These are phyloP conservation scores for Chroicocephalus ridibundus DNA, from an alignment of 2,113 vertebrate species.

Conservation along the genomic window DNA sequence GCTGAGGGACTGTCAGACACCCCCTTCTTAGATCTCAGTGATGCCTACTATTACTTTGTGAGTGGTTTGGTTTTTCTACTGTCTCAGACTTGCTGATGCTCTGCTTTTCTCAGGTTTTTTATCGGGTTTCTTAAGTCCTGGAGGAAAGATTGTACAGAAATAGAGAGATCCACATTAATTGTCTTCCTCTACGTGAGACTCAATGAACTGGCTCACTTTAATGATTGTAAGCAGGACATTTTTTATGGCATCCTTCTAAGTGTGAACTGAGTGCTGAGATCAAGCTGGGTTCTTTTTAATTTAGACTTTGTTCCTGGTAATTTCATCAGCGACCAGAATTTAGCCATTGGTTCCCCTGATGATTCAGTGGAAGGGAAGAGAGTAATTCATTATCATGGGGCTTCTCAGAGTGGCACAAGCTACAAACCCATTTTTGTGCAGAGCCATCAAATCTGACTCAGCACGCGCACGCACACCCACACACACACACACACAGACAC, in stretches of 20 bases:
- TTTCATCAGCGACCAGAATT: neutral
- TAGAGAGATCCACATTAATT: neutral
- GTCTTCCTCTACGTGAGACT: neutral
- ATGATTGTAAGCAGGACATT: neutral
- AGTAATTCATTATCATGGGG: neutral
- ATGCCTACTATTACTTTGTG: slow-evolving; percentile 95
- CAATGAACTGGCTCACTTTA: neutral
- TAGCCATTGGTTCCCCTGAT: neutral
- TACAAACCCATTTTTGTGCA: neutral
- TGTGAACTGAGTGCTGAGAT: neutral
- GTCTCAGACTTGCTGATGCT: neutral
- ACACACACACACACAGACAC: rapidly evolving
- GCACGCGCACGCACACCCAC: neutral
- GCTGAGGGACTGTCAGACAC: slow-evolving; percentile 75
- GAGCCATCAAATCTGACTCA: neutral
- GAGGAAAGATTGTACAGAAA: neutral
- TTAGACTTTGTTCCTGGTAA: neutral
- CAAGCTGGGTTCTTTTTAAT: neutral
- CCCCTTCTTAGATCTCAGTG: slow-evolving; percentile 81
- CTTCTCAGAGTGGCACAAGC: neutral
- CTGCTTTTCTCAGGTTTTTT: neutral
- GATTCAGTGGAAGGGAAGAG: neutral
- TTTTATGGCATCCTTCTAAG: neutral
- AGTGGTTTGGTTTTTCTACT: slow-evolving; percentile 48
- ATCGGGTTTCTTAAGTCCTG: neutral